A percentile compares a stretch with the other conserved stretches of the same genome.
These are phyloP conservation scores for Naja naja DNA, from an alignment of 2,113 vertebrate species.

Conservation along the genomic window DNA sequence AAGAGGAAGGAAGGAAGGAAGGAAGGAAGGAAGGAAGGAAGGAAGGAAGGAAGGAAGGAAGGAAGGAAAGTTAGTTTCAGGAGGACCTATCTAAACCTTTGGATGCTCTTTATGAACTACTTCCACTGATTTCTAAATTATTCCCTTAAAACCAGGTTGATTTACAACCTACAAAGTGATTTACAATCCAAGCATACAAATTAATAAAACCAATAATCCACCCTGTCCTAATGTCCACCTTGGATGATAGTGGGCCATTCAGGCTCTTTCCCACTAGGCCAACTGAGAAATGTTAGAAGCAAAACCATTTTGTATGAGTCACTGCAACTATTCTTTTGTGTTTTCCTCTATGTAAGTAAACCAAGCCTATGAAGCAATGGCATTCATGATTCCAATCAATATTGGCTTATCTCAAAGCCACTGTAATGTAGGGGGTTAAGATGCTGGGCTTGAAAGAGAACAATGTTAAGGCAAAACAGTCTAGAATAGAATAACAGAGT, in stretches of 20 bases:
- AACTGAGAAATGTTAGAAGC: neutral
- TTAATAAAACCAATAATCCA: too few species aligned
- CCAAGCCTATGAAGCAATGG: neutral
- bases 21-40: neutral
- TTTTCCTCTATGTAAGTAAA: neutral
- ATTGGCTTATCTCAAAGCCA: neutral
- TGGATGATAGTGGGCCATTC: too few species aligned
- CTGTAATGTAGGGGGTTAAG: neutral
- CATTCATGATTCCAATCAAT: neutral
- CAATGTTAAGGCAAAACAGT: neutral
- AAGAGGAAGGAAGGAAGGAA: neutral
- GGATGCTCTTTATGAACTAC: too few species aligned
- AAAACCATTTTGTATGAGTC: neutral
- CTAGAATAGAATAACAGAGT: neutral
- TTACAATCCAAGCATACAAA: too few species aligned
- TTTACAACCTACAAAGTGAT: too few species aligned
- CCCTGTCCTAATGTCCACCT: too few species aligned
- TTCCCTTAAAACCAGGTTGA: too few species aligned
- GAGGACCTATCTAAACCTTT: neutral
- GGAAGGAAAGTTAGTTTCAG: neutral
- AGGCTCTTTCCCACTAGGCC: too few species aligned
- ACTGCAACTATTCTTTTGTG: neutral
- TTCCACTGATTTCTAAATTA: neutral
- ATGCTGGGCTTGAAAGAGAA: neutral
- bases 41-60: neutral